Evolutionary conservation across 2,888 invertebrate species (phyloP).

Genomic region (Pollenia amentaria): DNA sequence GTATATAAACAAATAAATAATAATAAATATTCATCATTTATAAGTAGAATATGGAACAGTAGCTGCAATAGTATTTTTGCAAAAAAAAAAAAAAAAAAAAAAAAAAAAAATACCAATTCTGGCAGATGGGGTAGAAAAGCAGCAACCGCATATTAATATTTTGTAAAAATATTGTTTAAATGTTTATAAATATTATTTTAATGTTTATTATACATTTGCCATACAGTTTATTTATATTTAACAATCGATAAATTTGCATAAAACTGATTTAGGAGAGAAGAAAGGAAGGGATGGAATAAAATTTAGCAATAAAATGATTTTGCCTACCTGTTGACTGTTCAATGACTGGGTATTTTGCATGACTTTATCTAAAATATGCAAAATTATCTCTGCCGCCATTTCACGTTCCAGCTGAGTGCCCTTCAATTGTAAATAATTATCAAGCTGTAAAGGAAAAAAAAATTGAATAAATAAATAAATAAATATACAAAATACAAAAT

Average conservation of each 20-base stretch:
- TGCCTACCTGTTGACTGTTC: slow-evolving; percentile 89
- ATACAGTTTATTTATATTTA: slow-evolving; percentile 28
- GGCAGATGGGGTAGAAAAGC: slow-evolving; percentile 4
- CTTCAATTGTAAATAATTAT: slow-evolving; percentile 84
- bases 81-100: neutral
- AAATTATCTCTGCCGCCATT: slow-evolving; percentile 86
- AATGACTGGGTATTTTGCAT: slow-evolving; percentile 88
- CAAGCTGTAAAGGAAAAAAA: slow-evolving; percentile 80
- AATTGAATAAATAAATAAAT: neutral
- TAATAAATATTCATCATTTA: slow-evolving; percentile 3
- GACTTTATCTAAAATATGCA: slow-evolving; percentile 88
- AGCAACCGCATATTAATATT: neutral
- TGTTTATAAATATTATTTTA: slow-evolving; percentile 21
- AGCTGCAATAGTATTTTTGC: neutral
- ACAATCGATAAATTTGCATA: slow-evolving; percentile 18
- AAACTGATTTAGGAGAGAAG: slow-evolving; percentile 23
- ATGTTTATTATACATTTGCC: slow-evolving; percentile 12
- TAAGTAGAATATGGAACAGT: too few species aligned
- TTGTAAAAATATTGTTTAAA: slow-evolving; percentile 24
- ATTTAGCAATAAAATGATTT: slow-evolving; percentile 39
- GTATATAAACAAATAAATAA: slow-evolving; percentile 25
- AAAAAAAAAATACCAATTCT: neutral
- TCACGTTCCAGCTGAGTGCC: slow-evolving; percentile 85
- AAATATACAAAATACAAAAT: slow-evolving; percentile 18
- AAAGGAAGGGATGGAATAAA: neutral